Base-by-base conservation (phyloP, 1,140 invertebrate species). In the Asbolus verrucosus region DNA sequence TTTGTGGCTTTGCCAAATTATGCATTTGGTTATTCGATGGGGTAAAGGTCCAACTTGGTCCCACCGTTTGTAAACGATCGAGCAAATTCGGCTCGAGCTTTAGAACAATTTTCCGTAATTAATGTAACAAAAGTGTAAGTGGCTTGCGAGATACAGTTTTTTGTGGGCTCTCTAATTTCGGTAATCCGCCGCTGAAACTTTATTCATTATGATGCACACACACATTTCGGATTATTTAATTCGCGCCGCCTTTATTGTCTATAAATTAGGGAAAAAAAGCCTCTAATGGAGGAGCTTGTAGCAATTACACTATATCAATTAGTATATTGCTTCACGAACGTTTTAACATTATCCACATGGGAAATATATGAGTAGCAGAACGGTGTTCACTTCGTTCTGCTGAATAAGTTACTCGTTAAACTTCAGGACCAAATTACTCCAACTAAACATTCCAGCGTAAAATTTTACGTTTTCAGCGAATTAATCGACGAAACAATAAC, bases 341-440 rank as follows among this genome's bases (percentile, higher is more conserved):
- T 54, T 54, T 54, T 54, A 54, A 27, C 21, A 54, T 54, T 54
- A 54, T 8, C 46, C 46, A 54, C 46, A 54, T 54, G 46, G 46
- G 46, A 54, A 54, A 54, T 54, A 54, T 27, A 54, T 54, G 46
- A 46, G 41, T 14, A 15, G n/a, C 38, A 15, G 38, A 18, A 50
- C 9, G 19, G 11, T 27, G 19, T 54, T 27, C 16, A 9, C 43
- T 11, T 43, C 8, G 13, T 50, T 4, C 43, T 27, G 6, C 46
- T 15, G 46, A 54, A 54, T 54, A 54, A 54, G 18, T 54, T 54
- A 27, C 46, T 54, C 18, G 43, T 11, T 50, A 50, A 50, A 27
- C 15, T 43, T 43, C 39, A 43, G 1, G 39, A 43, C 39, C 9
- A 16, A 43, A 43, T 43, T 43, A 43, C 39, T 43, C 18, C 41